These are phyloP conservation scores for Dissostichus mawsoni DNA, from an alignment of 2,113 vertebrate genomes.

Conservation along the genomic window DNA sequence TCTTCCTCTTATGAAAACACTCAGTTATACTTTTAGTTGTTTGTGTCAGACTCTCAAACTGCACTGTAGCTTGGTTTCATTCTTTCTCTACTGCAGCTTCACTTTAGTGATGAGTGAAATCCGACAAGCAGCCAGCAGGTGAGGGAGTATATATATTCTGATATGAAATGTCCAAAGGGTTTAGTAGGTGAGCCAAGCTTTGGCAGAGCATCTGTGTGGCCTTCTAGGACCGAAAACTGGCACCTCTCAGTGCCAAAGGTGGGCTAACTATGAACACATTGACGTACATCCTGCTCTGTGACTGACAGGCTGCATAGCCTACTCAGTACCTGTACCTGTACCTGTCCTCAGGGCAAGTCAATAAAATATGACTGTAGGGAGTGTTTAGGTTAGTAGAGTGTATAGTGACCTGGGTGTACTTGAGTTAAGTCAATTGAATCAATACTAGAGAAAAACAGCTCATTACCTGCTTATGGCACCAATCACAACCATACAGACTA, in stretches of 20 bases:
- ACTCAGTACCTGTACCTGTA: conserved; percentile 18
- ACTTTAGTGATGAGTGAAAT: conserved; percentile 45
- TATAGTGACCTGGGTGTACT: conserved; percentile 1
- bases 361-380: conserved; percentile 1
- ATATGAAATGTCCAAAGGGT: conserved; percentile 55
- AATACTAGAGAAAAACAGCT: background rate
- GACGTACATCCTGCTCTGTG: conserved; percentile 12
- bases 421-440: background rate
- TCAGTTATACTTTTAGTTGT: too few relatives aligned
- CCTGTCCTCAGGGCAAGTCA: background rate
- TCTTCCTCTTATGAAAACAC: background rate
- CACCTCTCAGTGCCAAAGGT: conserved; percentile 39
- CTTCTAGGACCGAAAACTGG: conserved; percentile 47
- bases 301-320: conserved; percentile 22
- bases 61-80: background rate
- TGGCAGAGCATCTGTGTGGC: conserved; percentile 54
- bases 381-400: background rate
- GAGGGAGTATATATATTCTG: conserved; percentile 57
- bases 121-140: conserved; percentile 46
- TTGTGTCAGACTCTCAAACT: background rate
- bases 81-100: background rate
- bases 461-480: too few relatives aligned
- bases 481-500: background rate
- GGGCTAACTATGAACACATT: conserved; percentile 37
- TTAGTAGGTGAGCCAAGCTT: conserved; percentile 44